A percentile compares a stretch with the other conserved stretches of the same genome.
Evolutionary conservation across 2,888 invertebrate species (phyloP).

Genomic region (Tachina grossa): DNA sequence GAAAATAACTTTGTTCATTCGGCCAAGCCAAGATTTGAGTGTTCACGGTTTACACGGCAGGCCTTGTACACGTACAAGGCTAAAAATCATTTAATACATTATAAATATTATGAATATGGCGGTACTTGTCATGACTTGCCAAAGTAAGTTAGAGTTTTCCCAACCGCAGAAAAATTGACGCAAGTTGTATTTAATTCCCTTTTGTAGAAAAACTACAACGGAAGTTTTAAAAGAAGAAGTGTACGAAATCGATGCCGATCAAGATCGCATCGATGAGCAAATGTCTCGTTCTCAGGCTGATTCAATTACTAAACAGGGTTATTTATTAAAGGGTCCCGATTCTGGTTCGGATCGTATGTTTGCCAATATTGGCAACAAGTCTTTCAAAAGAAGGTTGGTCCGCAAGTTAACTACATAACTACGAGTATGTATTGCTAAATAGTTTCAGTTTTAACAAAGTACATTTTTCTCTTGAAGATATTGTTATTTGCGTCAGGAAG

Average conservation of each 20-base stretch:
- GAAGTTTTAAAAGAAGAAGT: slow-evolving; percentile 90
- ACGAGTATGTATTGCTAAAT: neutral
- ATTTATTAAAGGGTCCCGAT: slow-evolving; percentile 95
- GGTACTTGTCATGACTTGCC: slow-evolving; percentile 94
- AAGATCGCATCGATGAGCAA: slow-evolving; percentile 90
- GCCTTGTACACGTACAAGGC: slow-evolving; percentile 90
- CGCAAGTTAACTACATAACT: neutral
- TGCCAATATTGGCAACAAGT: slow-evolving; percentile 95
- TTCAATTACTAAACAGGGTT: slow-evolving; percentile 94
- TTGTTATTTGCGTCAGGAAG: slow-evolving; percentile 94
- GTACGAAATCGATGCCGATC: slow-evolving; percentile 95
- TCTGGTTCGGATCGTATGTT: slow-evolving; percentile 95
- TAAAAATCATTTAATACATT: slow-evolving; percentile 95
- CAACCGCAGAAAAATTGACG: neutral
- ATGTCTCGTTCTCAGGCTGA: slow-evolving; percentile 87
- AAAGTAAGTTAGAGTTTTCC: slow-evolving; percentile 84
- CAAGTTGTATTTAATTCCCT: slow-evolving; percentile 12
- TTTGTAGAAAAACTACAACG: slow-evolving; percentile 82
- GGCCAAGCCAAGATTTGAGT: slow-evolving; percentile 76
- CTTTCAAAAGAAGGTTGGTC: slow-evolving; percentile 89
- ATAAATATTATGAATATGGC: slow-evolving; percentile 94
- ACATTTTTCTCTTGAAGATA: slow-evolving; percentile 83
- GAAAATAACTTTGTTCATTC: slow-evolving; percentile 56
- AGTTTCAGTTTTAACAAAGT: neutral
- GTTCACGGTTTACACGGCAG: slow-evolving; percentile 85